Base-by-base conservation (phyloP, 2,113 vertebrate genomes). In the Mesembrinibis cayennensis region DNA sequence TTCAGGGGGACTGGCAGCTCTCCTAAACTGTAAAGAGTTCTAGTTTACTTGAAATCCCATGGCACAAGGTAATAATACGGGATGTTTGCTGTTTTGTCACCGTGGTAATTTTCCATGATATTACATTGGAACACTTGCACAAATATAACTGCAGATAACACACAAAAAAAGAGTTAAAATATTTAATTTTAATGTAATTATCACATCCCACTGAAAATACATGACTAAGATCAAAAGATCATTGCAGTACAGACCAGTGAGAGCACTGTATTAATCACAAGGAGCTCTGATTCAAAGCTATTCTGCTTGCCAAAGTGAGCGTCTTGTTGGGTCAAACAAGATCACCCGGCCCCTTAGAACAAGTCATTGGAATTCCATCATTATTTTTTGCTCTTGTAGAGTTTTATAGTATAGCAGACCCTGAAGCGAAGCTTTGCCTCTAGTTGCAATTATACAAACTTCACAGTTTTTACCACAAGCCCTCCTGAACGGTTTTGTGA, bases 1-100 rank as follows among this genome's bases (percentile, higher is more conserved):
- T 97, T 94, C 86, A 92, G 52, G 49, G 69, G 77, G 77, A 86
- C 87, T 96, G 96, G 87, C 90, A 95, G 83, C 65, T 90, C 86
- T 97, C 89, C 95, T 95, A 92, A 89, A 95, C 59, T 71, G 80
- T 81, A 87, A 92, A 97, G 94, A 90, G 92, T 90, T 95, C 59
- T 61, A 93, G 89, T 84, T 89, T 91, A 91, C 88, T 90, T 82
- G 56, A 92, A 92, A 93, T 95, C 92, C 94, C 90, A 56, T 12
- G 52, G 62, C 73, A 87, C 21, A 44, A 89, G 52, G 85, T 95
- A 94, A 90, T 82, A 89, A 83, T 59, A 67, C 1, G 10, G 61
- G 81, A 93, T 84, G 80, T 80, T 93, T 89, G 63, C 63, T 77
- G 59, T 50, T 90, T 78, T 73, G 45, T 89, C 86, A 87, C 86